These are phyloP conservation scores for Nycticryphes semicollaris DNA, from an alignment of 2,113 vertebrate species.

Conservation along the genomic window DNA sequence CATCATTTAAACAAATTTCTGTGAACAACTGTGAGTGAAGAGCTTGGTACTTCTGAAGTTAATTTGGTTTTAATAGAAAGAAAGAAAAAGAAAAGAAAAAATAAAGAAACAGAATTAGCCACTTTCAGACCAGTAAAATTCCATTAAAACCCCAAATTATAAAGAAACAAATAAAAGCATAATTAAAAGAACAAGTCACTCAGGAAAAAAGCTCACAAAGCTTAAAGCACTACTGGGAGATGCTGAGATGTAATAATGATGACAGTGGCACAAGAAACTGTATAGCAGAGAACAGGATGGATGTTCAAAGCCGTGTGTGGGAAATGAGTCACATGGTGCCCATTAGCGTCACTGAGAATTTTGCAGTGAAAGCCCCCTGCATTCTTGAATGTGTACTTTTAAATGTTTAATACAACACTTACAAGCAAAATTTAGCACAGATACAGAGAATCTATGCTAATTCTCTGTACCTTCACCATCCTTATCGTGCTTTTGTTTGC, in stretches of 20 bases:
- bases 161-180: neutral
- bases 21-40: neutral
- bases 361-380: neutral
- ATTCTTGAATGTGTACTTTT: slow-evolving; percentile 14
- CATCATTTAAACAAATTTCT: neutral
- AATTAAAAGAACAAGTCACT: neutral
- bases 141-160: neutral
- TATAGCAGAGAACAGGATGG: neutral
- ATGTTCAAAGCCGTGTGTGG: neutral
- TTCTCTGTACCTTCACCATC: neutral
- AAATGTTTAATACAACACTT: slow-evolving; percentile 17
- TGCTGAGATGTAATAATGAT: neutral
- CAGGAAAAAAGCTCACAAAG: neutral
- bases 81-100: too few relatives aligned
- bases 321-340: neutral
- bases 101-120: neutral
- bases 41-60: neutral
- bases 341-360: neutral
- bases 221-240: neutral
- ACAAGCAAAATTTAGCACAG: neutral
- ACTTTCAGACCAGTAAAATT: neutral
- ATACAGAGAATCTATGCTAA: neutral
- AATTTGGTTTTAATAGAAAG: neutral
- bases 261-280: neutral
- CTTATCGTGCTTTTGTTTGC: neutral